Evolutionary conservation across 2,797 vertebrate species (phyloP).

Genomic region (Darevskia nairensis): DNA sequence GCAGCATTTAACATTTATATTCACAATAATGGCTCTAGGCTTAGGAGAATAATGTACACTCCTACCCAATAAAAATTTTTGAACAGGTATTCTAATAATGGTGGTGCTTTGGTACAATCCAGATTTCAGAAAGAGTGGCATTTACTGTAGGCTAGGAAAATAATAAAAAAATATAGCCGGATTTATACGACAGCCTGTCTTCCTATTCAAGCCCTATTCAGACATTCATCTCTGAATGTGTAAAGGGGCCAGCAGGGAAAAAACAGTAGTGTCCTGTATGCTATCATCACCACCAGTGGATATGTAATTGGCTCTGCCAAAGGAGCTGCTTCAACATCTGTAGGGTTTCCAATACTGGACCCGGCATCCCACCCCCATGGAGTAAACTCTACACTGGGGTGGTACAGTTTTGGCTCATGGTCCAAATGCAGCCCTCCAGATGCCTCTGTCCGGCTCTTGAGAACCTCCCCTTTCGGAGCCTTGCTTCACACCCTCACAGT

Average conservation of each 20-base stretch:
- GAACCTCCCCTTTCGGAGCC: too few species aligned
- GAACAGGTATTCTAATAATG: slow-evolving; percentile 9
- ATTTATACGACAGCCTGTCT: background rate
- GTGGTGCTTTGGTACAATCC: slow-evolving; percentile 22
- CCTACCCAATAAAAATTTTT: slow-evolving; percentile 17
- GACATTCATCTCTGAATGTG: background rate
- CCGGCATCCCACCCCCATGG: too few species aligned
- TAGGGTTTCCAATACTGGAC: too few species aligned
- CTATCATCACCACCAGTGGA: too few species aligned
- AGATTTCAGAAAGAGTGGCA: slow-evolving; percentile 18
- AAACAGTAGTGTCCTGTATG: background rate
- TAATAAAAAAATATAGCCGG: slow-evolving; percentile 20
- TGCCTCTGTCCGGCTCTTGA: too few species aligned
- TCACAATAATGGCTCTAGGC: slow-evolving; percentile 3
- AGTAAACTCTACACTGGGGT: too few species aligned
- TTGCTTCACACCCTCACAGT: too few species aligned
- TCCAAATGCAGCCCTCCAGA: too few species aligned
- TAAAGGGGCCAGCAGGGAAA: background rate
- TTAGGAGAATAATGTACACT: slow-evolving; percentile 22
- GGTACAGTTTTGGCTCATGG: too few species aligned
- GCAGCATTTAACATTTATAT: slow-evolving; percentile 49
- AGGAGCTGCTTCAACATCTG: too few species aligned
- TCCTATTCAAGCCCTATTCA: background rate
- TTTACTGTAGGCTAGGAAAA: slow-evolving; percentile 4
- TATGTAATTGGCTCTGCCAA: too few species aligned